Percentiles rank a stretch among this genome's conserved stretches.
phyloP scores from a whole-genome alignment of 1,140 invertebrate genomes.

The Pectinophora gossypiella region DNA sequence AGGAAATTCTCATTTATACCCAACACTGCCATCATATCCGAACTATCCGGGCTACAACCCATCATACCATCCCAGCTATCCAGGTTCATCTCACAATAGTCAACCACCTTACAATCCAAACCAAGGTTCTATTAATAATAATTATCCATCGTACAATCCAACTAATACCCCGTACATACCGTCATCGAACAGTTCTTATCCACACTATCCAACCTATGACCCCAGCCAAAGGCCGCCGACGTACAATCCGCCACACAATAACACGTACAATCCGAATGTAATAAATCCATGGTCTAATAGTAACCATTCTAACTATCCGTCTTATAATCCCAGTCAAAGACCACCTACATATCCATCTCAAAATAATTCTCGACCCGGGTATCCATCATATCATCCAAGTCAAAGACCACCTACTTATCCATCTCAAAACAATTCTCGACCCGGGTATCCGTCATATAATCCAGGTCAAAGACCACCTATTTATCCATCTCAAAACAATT shows the following conservation, averaged over 20 bases:
- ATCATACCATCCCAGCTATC: background rate
- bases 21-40: constrained; percentile 7
- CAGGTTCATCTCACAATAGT: background rate
- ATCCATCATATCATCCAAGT: background rate
- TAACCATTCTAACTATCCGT: background rate
- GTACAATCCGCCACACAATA: background rate
- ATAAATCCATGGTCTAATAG: background rate
- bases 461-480: background rate
- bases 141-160: background rate
- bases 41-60: constrained; percentile 4
- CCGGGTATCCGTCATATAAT: constrained; percentile 4
- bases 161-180: background rate
- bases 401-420: background rate
- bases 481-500: background rate
- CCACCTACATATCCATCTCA: background rate
- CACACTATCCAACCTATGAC: background rate
- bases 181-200: background rate
- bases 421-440: constrained; percentile 8
- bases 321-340: background rate
- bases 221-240: background rate
- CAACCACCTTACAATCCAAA: background rate
- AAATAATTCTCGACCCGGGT: background rate
- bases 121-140: background rate
- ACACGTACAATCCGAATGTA: too few relatives aligned
- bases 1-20: constrained; percentile 7